These are phyloP conservation scores for Poeciliopsis prolifica DNA, from an alignment of 2,113 vertebrate species.

Conservation along the genomic window DNA sequence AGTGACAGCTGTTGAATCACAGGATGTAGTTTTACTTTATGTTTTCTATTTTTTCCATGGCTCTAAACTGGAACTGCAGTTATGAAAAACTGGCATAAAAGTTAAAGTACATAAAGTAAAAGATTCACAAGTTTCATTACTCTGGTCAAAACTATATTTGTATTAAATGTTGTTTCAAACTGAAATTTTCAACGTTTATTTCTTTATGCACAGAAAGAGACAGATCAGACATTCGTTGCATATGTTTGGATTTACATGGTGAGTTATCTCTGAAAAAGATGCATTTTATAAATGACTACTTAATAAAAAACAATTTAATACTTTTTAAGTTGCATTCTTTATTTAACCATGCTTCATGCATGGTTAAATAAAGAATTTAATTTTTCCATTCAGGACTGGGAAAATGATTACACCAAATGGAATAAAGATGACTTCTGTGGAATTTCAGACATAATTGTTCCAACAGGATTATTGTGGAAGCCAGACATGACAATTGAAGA, in stretches of 20 bases:
- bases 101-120: no score
- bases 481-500: constrained; percentile 60
- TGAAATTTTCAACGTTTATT: background rate
- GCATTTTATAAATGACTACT: background rate
- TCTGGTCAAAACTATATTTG: background rate
- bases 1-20: no score
- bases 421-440: constrained; percentile 38
- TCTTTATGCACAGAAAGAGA: constrained; percentile 39
- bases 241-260: constrained; percentile 56
- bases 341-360: no score
- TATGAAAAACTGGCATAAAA: no score
- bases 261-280: constrained; percentile 7
- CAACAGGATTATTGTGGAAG: constrained; percentile 45
- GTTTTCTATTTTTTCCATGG: no score
- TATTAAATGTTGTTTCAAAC: no score
- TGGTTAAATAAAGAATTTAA: no score
- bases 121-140: no score
- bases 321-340: background rate
- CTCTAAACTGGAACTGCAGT: no score
- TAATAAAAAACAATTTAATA: background rate
- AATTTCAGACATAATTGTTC: constrained; percentile 21
- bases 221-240: constrained; percentile 45
- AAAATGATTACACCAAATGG: constrained; percentile 37
- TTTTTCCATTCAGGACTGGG: constrained; percentile 42
- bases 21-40: no score